phyloP scores from a whole-genome alignment of 2,113 vertebrate species.

The Hippocampus abdominalis region DNA sequence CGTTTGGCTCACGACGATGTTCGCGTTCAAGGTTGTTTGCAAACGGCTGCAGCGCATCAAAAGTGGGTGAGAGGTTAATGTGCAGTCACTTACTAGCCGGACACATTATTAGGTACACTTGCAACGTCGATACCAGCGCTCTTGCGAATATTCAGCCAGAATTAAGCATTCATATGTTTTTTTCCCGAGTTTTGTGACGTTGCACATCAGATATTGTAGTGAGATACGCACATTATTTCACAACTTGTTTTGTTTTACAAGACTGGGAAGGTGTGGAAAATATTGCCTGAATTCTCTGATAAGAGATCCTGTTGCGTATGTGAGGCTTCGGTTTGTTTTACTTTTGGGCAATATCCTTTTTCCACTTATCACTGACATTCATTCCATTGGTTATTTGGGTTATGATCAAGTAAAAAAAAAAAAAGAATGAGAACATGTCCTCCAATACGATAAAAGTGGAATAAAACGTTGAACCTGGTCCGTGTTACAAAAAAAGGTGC shows the following conservation, averaged over 20 bases:
- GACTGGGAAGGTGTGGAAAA: not conserved
- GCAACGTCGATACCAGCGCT: not conserved
- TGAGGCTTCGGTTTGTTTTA: not conserved
- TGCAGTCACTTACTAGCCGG: not conserved
- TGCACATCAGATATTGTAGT: not conserved
- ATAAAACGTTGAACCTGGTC: no score
- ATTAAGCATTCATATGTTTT: no score
- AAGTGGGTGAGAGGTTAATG: constrained; percentile 64
- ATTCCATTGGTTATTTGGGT: no score
- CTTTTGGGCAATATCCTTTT: not conserved
- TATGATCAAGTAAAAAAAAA: no score
- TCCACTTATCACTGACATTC: no score
- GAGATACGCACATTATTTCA: not conserved
- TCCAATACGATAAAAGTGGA: no score
- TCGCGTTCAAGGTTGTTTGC: not conserved
- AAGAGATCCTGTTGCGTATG: not conserved
- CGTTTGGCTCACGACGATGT: not conserved
- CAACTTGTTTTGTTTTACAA: not conserved
- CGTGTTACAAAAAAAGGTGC: no score
- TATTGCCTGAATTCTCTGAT: not conserved
- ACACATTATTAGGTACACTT: not conserved
- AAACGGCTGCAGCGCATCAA: no score
- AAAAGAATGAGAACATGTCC: no score
- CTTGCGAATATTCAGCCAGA: no score
- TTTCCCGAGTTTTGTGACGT: not conserved